phyloP scores from a whole-genome alignment of 2,888 invertebrate genomes.

The Eilema depressum region DNA sequence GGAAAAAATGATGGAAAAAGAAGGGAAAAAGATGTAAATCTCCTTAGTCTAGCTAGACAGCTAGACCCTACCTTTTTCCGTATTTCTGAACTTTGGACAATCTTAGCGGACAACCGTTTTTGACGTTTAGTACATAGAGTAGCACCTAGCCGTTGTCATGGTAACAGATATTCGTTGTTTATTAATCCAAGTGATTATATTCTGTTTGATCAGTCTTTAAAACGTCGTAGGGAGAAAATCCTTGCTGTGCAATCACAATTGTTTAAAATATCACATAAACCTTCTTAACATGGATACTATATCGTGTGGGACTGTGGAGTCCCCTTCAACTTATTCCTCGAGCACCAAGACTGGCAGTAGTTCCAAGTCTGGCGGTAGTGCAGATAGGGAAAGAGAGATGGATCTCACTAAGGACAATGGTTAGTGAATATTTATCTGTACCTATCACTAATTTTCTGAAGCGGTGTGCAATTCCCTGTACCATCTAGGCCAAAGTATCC shows the following conservation, averaged over 20 bases:
- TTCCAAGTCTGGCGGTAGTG: conserved; percentile 55
- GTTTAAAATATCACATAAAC: not conserved
- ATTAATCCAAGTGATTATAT: not conserved
- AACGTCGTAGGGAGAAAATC: not conserved
- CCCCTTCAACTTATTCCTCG: conserved; percentile 67
- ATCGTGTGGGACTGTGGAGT: conserved; percentile 67
- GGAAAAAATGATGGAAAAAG: no score
- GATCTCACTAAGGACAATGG: conserved; percentile 78
- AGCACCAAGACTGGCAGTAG: conserved; percentile 72
- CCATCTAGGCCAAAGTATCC: no score
- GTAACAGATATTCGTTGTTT: conserved; percentile 17
- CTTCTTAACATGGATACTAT: conserved; percentile 33
- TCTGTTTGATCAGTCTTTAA: not conserved
- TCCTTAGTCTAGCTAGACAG: not conserved
- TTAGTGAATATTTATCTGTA: conserved; percentile 41
- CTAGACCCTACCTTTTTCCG: no score
- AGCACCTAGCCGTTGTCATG: conserved; percentile 17
- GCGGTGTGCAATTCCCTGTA: no score
- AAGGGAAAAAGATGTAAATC: not conserved
- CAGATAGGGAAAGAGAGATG: conserved; percentile 56
- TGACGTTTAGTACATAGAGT: not conserved
- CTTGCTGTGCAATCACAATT: not conserved
- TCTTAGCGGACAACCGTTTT: no score
- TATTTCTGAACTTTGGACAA: no score
- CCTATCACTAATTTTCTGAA: no score